A percentile compares a stretch with the other conserved stretches of the same genome.
phyloP scores from a whole-genome alignment of 2,113 vertebrate species.

The Lepidiolamprologus cunningtoni region DNA sequence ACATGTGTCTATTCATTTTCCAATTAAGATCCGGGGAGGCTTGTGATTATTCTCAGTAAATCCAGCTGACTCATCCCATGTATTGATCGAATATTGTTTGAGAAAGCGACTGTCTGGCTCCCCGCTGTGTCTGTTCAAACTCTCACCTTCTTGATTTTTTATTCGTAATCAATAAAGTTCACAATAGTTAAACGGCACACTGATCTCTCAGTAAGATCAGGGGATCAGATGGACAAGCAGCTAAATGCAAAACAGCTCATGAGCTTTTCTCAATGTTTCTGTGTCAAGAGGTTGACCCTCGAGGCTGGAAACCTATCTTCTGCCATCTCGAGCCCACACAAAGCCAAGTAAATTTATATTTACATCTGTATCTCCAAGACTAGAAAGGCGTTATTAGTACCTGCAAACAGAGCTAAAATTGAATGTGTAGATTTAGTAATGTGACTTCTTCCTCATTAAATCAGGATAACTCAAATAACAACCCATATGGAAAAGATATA shows the following conservation, averaged over 20 bases:
- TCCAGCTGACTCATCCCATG: neutral
- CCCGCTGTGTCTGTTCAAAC: neutral
- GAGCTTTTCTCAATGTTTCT: slow-evolving; percentile 41
- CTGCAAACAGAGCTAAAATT: neutral
- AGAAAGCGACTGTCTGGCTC: neutral
- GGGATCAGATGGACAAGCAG: slow-evolving; percentile 29
- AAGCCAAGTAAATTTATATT: neutral
- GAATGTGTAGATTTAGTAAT: neutral
- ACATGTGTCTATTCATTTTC: slow-evolving; percentile 11
- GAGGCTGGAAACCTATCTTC: neutral
- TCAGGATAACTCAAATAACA: neutral
- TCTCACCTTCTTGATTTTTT: neutral
- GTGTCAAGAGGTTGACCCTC: neutral
- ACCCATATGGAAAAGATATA: too few species aligned
- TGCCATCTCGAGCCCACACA: neutral
- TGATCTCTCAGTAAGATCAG: neutral
- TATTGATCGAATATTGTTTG: slow-evolving; percentile 35
- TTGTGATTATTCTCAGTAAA: neutral
- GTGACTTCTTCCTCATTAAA: neutral
- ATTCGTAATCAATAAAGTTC: slow-evolving; percentile 48
- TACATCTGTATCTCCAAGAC: neutral
- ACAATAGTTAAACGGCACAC: neutral
- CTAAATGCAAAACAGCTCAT: slow-evolving; percentile 48
- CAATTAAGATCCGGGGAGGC: neutral
- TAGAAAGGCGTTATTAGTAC: neutral